Evolutionary conservation across 1,140 invertebrate genomes (phyloP).

Genomic region (Monochamus saltuarius): DNA sequence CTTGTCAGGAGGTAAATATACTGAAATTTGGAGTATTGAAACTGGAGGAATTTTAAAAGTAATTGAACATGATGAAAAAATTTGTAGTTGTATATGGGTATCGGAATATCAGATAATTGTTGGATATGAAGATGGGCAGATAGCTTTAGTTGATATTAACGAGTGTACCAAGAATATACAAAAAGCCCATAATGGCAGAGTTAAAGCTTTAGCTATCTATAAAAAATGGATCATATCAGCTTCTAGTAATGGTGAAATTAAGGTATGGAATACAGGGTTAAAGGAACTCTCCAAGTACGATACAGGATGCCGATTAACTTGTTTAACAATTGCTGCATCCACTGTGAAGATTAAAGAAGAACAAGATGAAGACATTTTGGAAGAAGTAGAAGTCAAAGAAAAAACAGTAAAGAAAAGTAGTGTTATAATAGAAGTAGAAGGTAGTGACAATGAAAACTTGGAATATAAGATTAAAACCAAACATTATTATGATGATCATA

Average conservation of each 20-base stretch:
- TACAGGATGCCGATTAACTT: conserved; percentile 63
- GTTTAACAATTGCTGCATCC: conserved; percentile 54
- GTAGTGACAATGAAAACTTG: conserved; percentile 24
- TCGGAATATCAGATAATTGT: conserved; percentile 63
- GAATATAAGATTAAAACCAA: too few relatives aligned
- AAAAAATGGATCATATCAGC: conserved; percentile 55
- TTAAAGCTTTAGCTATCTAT: conserved; percentile 65
- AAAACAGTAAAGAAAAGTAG: conserved; percentile 23
- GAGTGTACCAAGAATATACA: conserved; percentile 54
- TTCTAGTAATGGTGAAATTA: conserved; percentile 76
- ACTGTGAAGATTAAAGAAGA: conserved; percentile 36
- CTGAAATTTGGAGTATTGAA: conserved; percentile 77
- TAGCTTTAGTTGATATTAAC: conserved; percentile 51
- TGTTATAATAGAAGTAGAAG: conserved; percentile 28
- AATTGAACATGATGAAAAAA: conserved; percentile 61
- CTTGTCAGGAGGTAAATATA: conserved; percentile 65
- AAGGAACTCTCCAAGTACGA: conserved; percentile 55
- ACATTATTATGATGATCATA: conserved; percentile 13
- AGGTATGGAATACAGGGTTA: conserved; percentile 68
- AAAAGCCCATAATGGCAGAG: conserved; percentile 64
- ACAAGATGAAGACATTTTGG: conserved; percentile 21
- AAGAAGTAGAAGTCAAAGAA: conserved; percentile 12
- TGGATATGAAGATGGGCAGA: conserved; percentile 70
- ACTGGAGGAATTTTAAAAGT: conserved; percentile 65
- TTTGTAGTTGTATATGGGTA: conserved; percentile 65